Evolutionary conservation across 2,888 invertebrate genomes (phyloP).

Genomic region (Mythimna loreyi): DNA sequence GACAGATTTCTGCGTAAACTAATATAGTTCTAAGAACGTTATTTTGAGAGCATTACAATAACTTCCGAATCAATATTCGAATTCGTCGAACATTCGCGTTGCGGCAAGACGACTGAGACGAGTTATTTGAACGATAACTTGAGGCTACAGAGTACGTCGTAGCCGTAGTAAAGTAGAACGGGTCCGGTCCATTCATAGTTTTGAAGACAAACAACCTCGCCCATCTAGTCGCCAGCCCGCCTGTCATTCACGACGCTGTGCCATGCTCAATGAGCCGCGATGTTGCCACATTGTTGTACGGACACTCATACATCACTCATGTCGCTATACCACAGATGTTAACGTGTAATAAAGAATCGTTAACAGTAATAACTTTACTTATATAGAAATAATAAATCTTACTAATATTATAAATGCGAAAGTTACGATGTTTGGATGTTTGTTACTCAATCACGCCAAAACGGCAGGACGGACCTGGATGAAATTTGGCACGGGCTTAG

Average conservation of each 20-base stretch:
- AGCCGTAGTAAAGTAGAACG: conserved; percentile 62
- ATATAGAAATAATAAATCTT: conserved; percentile 25
- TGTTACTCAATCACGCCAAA: no score
- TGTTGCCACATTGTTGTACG: conserved; percentile 68
- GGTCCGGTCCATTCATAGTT: conserved; percentile 74
- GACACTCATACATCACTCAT: conserved; percentile 64
- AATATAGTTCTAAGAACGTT: conserved; percentile 58
- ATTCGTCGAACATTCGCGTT: conserved; percentile 46
- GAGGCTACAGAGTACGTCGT: conserved; percentile 36
- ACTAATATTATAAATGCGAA: no score
- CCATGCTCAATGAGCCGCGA: conserved; percentile 72
- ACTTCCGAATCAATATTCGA: conserved; percentile 58
- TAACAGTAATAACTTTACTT: conserved; percentile 32
- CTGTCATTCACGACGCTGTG: conserved; percentile 68
- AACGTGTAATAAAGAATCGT: conserved; percentile 41
- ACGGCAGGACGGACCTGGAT: no score
- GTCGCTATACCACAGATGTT: conserved; percentile 53
- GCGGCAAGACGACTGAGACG: conserved; percentile 52
- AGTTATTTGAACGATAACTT: conserved; percentile 49
- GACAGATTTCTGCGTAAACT: conserved; percentile 56
- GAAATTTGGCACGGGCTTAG: no score
- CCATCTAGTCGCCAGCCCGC: conserved; percentile 57
- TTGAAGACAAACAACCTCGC: conserved; percentile 72
- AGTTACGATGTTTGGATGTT: no score
- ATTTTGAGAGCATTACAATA: conserved; percentile 59